Evolutionary conservation across 2,113 vertebrate genomes (phyloP).

Genomic region (Lynx canadensis): DNA sequence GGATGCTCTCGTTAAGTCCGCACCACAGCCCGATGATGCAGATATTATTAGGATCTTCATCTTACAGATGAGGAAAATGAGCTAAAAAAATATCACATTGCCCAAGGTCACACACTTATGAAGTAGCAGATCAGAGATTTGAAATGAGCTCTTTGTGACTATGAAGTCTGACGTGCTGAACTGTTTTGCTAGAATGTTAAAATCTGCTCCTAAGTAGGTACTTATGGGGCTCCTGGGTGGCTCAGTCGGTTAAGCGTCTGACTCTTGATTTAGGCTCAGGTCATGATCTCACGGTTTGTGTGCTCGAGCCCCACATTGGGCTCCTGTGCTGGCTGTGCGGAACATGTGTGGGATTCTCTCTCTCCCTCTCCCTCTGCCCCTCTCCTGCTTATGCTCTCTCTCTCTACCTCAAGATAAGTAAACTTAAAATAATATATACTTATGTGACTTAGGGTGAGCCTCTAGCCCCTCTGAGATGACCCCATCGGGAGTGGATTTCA

Average conservation of each 20-base stretch:
- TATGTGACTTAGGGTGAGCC: not conserved
- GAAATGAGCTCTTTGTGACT: not conserved
- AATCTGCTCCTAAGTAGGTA: not conserved
- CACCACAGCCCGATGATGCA: not conserved
- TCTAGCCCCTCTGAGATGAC: not conserved
- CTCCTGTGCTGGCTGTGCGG: too few relatives aligned
- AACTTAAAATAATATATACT: not conserved
- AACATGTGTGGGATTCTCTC: too few relatives aligned
- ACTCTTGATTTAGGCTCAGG: too few relatives aligned
- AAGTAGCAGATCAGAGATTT: not conserved
- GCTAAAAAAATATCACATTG: not conserved
- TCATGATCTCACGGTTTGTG: too few relatives aligned
- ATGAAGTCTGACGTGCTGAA: not conserved
- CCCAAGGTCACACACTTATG: not conserved
- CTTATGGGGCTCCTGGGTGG: not conserved
- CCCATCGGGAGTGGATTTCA: not conserved
- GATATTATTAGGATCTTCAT: not conserved
- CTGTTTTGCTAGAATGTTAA: not conserved
- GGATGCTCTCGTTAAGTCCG: not conserved
- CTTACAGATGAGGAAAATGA: not conserved
- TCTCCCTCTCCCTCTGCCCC: too few relatives aligned
- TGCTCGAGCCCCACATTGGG: too few relatives aligned
- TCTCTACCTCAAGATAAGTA: too few relatives aligned
- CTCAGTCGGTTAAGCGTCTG: too few relatives aligned
- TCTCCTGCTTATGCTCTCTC: too few relatives aligned